phyloP scores from a whole-genome alignment of 2,888 invertebrate genomes.

The Hemaris fuciformis region DNA sequence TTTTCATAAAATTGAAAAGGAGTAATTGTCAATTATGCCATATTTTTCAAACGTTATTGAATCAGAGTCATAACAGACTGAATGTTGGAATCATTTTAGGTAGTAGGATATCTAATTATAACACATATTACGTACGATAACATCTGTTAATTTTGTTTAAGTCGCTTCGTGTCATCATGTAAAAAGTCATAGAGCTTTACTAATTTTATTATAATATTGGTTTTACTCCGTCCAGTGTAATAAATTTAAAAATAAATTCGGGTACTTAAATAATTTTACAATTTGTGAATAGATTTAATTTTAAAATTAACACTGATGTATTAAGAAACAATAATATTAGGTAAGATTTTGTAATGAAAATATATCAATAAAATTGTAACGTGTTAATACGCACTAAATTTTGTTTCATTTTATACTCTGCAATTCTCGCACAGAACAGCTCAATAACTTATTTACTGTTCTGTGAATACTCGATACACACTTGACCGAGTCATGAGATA shows the following conservation, averaged over 20 bases:
- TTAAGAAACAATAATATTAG: slow-evolving; percentile 44
- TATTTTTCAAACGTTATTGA: slow-evolving; percentile 54
- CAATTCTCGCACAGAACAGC: too few species aligned
- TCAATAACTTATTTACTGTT: too few species aligned
- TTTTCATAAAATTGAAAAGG: slow-evolving; percentile 25
- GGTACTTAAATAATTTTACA: slow-evolving; percentile 37
- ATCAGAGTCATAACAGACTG: slow-evolving; percentile 71
- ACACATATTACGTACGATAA: slow-evolving; percentile 50
- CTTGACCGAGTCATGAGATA: too few species aligned
- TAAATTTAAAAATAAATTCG: slow-evolving; percentile 41
- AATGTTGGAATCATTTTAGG: slow-evolving; percentile 62
- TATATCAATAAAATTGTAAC: slow-evolving; percentile 68
- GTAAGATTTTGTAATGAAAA: slow-evolving; percentile 54
- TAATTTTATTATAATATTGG: slow-evolving; percentile 64
- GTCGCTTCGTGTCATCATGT: slow-evolving; percentile 61
- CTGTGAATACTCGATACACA: too few species aligned
- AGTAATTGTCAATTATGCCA: slow-evolving; percentile 53
- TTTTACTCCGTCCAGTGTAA: slow-evolving; percentile 60
- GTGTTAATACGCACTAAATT: slow-evolving; percentile 70
- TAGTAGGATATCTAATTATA: slow-evolving; percentile 56
- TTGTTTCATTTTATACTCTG: slow-evolving; percentile 39
- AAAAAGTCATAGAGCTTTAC: slow-evolving; percentile 79
- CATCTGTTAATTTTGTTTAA: slow-evolving; percentile 49
- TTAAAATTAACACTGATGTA: slow-evolving; percentile 48
- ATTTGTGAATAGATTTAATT: slow-evolving; percentile 57